Evolutionary conservation across 1,140 invertebrate species (phyloP).

Genomic region (Scaptomyza montana): DNA sequence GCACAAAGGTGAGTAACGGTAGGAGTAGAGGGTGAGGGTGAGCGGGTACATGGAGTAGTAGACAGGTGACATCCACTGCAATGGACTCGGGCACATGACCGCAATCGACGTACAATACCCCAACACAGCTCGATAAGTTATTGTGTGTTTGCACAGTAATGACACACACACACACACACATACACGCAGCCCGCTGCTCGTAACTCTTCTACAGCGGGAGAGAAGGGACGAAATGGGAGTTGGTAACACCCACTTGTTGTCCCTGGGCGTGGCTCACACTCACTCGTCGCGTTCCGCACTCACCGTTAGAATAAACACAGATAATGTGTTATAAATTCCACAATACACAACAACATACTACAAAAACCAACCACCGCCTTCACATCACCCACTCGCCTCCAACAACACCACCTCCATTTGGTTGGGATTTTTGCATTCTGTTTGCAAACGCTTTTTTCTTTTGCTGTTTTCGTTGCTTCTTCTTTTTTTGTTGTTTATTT

Average conservation of each 20-base stretch:
- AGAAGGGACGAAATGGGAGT: not conserved
- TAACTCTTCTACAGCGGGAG: conserved; percentile 48
- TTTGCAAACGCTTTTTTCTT: conserved; percentile 29
- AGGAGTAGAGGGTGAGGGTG: not conserved
- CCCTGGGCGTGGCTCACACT: conserved; percentile 73
- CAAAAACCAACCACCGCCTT: not conserved
- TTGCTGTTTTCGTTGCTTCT: conserved; percentile 19
- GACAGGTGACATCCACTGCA: conserved; percentile 7
- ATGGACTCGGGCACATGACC: conserved; percentile 49
- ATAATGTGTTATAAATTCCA: conserved; percentile 83
- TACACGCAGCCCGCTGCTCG: conserved; percentile 37
- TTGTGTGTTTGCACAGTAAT: conserved; percentile 80
- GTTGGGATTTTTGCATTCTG: conserved; percentile 13
- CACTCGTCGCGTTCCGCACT: conserved; percentile 46
- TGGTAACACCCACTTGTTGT: conserved; percentile 69
- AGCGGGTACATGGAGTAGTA: not conserved
- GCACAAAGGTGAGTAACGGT: conserved; percentile 87
- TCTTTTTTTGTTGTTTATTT: conserved; percentile 40
- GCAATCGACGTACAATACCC: conserved; percentile 64
- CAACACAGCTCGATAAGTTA: conserved; percentile 59
- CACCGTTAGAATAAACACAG: conserved; percentile 76
- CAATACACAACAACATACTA: conserved; percentile 57
- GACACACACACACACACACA: conserved; percentile 51
- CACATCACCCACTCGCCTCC: not conserved
- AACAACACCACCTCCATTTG: not conserved